These are phyloP conservation scores for Marronus borbonicus DNA, from an alignment of 2,888 invertebrate genomes.

Conservation along the genomic window DNA sequence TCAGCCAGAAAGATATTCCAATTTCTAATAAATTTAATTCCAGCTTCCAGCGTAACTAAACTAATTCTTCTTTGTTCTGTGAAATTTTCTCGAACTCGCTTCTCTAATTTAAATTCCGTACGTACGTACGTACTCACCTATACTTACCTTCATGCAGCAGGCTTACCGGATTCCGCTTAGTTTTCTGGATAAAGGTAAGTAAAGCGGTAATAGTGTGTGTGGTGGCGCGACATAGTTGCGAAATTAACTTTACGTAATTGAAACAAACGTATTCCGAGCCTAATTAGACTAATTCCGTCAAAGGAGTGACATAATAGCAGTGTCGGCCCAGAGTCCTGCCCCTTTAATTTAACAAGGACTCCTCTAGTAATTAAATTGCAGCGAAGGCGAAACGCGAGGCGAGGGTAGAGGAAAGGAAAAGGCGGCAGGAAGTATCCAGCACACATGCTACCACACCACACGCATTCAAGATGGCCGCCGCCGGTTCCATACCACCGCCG, in stretches of 20 bases:
- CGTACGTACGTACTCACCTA: neutral
- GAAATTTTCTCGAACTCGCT: neutral
- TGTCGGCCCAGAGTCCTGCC: conserved; percentile 66
- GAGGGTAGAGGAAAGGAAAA: neutral
- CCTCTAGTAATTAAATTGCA: conserved; percentile 67
- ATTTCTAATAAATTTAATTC: no score
- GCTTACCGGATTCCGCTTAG: neutral
- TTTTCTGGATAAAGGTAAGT: conserved; percentile 34
- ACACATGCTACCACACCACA: conserved; percentile 66
- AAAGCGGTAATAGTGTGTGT: conserved; percentile 23
- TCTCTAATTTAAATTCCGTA: neutral
- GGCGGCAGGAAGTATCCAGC: conserved; percentile 54
- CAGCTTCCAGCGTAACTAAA: no score
- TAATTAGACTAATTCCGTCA: conserved; percentile 67
- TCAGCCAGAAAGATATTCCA: no score
- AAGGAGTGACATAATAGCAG: conserved; percentile 67
- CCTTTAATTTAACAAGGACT: conserved; percentile 69
- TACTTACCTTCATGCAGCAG: neutral
- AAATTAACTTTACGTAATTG: conserved; percentile 51
- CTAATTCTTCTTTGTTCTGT: no score
- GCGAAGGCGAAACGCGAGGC: conserved; percentile 51
- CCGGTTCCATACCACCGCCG: conserved; percentile 41
- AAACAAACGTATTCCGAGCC: conserved; percentile 57
- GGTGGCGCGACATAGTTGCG: conserved; percentile 42
- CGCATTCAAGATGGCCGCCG: conserved; percentile 65